phyloP scores from a whole-genome alignment of 1,140 invertebrate genomes.

The Lanistes nyassanus region DNA sequence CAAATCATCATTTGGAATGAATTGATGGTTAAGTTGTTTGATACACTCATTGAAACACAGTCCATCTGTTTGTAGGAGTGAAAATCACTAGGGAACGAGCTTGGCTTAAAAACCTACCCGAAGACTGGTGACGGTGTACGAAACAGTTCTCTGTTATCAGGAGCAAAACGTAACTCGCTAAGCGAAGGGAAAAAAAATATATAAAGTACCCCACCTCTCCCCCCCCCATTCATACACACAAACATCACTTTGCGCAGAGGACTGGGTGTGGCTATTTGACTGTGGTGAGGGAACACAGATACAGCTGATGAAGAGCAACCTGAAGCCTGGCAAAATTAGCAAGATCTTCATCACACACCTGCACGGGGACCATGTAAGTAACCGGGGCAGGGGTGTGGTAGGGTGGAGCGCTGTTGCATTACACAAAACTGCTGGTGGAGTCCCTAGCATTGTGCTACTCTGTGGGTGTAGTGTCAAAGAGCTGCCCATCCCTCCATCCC shows the following conservation, averaged over 20 bases:
- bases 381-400: too few relatives aligned
- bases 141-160: background rate
- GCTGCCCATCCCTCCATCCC: too few relatives aligned
- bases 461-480: too few relatives aligned
- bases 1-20: too few relatives aligned
- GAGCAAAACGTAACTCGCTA: background rate
- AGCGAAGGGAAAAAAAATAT: background rate
- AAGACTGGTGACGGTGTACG: background rate
- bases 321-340: slow-evolving; percentile 65
- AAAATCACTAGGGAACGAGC: too few relatives aligned
- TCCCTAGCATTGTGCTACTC: too few relatives aligned
- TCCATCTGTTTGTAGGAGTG: too few relatives aligned
- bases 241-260: slow-evolving; percentile 52
- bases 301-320: slow-evolving; percentile 66
- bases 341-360: slow-evolving; percentile 71
- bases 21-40: too few relatives aligned
- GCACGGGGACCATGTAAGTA: slow-evolving; percentile 69
- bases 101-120: too few relatives aligned
- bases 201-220: background rate
- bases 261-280: slow-evolving; percentile 69
- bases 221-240: background rate
- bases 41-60: too few relatives aligned
- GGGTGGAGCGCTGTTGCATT: too few relatives aligned
- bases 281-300: slow-evolving; percentile 70
- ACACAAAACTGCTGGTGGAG: too few relatives aligned